phyloP scores from a whole-genome alignment of 1,140 invertebrate genomes.

The Caenorhabditis elegans region WBcel235 BX284604.4:7593001-7593500 shows the following conservation, averaged over 20 bases:
- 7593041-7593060: not conserved
- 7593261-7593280: too few species aligned
- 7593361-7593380: constrained; percentile 6
- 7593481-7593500: too few species aligned
- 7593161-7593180: not conserved
- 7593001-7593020: not conserved
- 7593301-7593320: not conserved
- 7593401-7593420: not conserved
- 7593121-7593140: constrained; percentile 13
- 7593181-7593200: not conserved
- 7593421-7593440: too few species aligned
- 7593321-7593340: constrained; percentile 1
- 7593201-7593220: not conserved
- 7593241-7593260: too few species aligned
- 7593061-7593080: not conserved
- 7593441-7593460: too few species aligned
- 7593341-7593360: constrained; percentile 21
- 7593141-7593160: constrained; percentile 29
- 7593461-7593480: too few species aligned
- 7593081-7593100: not conserved
- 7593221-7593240: not conserved
- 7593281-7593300: too few species aligned
- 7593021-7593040: not conserved
- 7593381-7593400: not conserved
- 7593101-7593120: not conserved